Percentiles rank a stretch among this genome's conserved stretches.
Conservation (phyloP, 1,140 invertebrate genomes). For the Brachionus rubens region DNA sequence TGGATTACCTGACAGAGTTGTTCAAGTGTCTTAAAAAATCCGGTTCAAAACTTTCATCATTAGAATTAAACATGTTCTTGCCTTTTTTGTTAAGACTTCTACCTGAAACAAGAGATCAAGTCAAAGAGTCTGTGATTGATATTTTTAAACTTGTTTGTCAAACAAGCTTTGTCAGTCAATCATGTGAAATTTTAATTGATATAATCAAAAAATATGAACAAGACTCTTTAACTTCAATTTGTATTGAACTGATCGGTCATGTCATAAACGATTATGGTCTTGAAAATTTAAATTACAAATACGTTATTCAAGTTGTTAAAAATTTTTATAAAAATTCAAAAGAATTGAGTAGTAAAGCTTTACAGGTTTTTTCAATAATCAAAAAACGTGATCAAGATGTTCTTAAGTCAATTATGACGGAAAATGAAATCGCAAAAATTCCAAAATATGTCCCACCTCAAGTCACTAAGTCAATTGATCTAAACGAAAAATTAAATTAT, state of each 20-base stretch:
- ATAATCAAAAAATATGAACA: background rate
- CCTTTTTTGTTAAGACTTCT: slow-evolving; percentile 1
- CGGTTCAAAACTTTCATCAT: background rate
- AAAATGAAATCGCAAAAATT: background rate
- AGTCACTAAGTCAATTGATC: background rate
- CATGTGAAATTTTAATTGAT: background rate
- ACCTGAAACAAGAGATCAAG: background rate
- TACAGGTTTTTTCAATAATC: background rate
- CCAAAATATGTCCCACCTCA: background rate
- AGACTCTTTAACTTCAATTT: background rate
- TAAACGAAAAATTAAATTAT: background rate
- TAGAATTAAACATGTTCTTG: background rate
- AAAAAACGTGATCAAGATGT: background rate
- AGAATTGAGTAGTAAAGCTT: background rate
- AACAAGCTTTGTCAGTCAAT: background rate
- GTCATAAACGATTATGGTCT: background rate
- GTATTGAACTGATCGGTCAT: background rate
- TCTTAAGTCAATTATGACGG: background rate
- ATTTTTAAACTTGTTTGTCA: background rate
- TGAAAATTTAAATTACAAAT: background rate
- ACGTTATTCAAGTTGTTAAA: background rate
- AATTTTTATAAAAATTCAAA: background rate
- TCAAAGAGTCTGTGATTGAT: background rate
- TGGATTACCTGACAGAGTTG: background rate
- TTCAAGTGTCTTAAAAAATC: background rate